Evolutionary conservation across 2,797 vertebrate species (phyloP), one percentile per base, ranked within the genome.

Genomic region (Microctenopoma lineatum): DNA sequence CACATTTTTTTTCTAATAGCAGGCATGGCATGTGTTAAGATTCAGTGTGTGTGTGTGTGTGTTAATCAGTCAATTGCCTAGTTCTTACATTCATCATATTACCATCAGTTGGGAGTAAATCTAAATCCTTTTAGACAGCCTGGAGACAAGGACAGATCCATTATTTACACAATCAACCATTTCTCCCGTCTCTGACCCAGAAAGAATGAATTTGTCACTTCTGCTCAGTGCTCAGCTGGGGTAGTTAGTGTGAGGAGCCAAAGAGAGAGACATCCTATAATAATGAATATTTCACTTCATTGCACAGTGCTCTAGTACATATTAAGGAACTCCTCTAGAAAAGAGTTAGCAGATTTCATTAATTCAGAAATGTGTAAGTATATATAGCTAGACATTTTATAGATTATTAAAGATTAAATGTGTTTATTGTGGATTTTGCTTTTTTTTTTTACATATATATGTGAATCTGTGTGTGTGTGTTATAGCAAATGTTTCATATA

Each of bases 111-210:
- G 10, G 63, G 58, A 72, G 63, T 80, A 66, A 80, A 80, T 68
- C 55, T 77, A 79, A 85, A 90, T 81, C 60, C 50, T 66, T 83
- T 73, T 61, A 67, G 75, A 83, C 78, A 83, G 75, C 56, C 41
- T 21, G 64, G 73, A 81, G 69, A 86, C 64, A 66, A 80, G 75
- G 64, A 82, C 72, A 81, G 67, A 86, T 84, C 81, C 70, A 65
- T 80, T 88, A 88, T 90, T 89, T 88, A 84, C 87, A 86, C 66
- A 61, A 84, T 84, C 75, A 86, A 72, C 45, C 66, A 63, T 84
- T 79, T 76, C 62, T 80, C 61, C 78, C 7, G 8, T 87, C 83
- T 81, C 46, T 87, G 83, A 87, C 83, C 85, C 81, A 81, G 79
- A 88, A 85, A 84, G 51, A 90, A 87, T 82, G 53, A 74, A 77